Conservation (phyloP, 2,797 vertebrate species). For the Glossophaga mutica region DNA sequence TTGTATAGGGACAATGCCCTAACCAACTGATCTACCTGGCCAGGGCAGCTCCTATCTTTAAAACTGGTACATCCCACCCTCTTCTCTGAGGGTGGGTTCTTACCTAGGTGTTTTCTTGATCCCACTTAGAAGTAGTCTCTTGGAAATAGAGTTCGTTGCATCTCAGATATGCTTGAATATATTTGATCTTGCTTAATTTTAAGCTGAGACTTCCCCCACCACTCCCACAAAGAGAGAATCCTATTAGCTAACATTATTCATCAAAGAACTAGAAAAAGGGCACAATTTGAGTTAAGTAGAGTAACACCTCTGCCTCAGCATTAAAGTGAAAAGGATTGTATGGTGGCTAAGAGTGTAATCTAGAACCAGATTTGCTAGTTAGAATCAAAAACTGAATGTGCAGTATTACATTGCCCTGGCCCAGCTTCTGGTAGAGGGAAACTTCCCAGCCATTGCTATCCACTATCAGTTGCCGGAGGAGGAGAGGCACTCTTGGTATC, state of each 20-base stretch:
- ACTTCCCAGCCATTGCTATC: constrained; percentile 83
- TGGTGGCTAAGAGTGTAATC: background rate
- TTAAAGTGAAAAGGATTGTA: background rate
- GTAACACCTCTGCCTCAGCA: background rate
- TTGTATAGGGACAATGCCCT: background rate
- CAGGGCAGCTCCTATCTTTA: background rate
- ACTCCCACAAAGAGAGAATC: background rate
- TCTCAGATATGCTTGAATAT: background rate
- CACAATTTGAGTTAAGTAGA: background rate
- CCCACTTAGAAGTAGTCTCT: background rate
- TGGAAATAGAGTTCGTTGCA: background rate
- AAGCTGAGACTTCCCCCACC: background rate
- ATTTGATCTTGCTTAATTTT: background rate
- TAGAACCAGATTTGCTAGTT: background rate
- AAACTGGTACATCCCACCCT: background rate
- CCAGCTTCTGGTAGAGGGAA: constrained; percentile 82
- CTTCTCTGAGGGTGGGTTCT: background rate
- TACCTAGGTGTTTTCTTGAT: background rate
- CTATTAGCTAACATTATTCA: background rate
- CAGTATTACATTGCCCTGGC: constrained; percentile 82
- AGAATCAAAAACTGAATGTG: constrained; percentile 72
- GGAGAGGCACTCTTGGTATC: constrained; percentile 81
- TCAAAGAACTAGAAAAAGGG: background rate
- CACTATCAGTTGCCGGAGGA: constrained; percentile 82
- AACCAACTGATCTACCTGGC: background rate